Conservation (phyloP, 2,888 invertebrate species). For the Fragum whitleyi region DNA sequence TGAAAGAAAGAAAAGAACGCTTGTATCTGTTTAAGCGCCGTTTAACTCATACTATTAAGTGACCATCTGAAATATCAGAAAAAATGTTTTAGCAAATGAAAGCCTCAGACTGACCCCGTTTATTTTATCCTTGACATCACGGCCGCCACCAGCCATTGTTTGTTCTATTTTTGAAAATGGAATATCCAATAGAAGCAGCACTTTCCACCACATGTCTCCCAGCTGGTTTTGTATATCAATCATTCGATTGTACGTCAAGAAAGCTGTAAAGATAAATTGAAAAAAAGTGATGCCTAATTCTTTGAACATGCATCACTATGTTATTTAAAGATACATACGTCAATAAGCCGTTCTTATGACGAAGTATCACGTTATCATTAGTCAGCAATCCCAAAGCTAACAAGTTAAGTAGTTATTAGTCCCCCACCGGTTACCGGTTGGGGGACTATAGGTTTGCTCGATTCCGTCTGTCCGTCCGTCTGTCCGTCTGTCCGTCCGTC, state of each 20-base stretch:
- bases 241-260: constrained; percentile 43
- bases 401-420: too few species aligned
- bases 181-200: constrained; percentile 39
- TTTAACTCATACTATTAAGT: too few species aligned
- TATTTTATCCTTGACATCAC: constrained; percentile 29
- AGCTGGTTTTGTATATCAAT: constrained; percentile 32
- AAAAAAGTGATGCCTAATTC: background rate
- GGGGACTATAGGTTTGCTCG: too few species aligned
- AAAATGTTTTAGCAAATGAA: too few species aligned
- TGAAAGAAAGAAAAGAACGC: too few species aligned
- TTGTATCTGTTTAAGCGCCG: too few species aligned
- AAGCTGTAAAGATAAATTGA: constrained; percentile 38
- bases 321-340: background rate
- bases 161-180: constrained; percentile 43
- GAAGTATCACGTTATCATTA: background rate
- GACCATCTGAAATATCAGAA: too few species aligned
- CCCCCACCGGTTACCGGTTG: too few species aligned
- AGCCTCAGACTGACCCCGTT: constrained; percentile 46
- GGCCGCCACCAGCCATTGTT: background rate
- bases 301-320: too few species aligned
- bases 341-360: background rate
- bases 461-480: too few species aligned
- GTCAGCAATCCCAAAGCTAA: too few species aligned
- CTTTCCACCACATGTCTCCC: constrained; percentile 46
- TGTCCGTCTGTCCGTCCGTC: too few species aligned